Evolutionary conservation across 2,888 invertebrate genomes (phyloP), one percentile per base, ranked within the genome.

Genomic region (Ametastegia equiseti): DNA sequence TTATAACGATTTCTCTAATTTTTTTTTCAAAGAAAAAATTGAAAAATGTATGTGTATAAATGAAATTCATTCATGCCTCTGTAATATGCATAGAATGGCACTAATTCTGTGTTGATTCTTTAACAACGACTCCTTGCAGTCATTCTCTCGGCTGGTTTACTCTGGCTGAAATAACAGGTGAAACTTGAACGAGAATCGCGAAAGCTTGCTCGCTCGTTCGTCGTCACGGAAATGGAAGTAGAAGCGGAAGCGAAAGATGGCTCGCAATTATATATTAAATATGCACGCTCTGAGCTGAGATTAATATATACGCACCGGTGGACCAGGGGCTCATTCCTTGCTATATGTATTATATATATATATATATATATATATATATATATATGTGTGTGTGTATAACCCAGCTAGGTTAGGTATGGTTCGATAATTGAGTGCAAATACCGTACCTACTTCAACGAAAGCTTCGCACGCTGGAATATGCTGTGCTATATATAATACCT

Each of bases 351-450:
- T n/a, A n/a, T n/a, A n/a, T n/a, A n/a, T n/a, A n/a, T n/a, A n/a
- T n/a, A n/a, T n/a, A n/a, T n/a, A n/a, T n/a, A n/a, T n/a, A n/a
- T n/a, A n/a, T n/a, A n/a, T n/a, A n/a, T n/a, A n/a, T n/a, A n/a
- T n/a, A n/a, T n/a, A n/a, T n/a, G n/a, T n/a, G n/a, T n/a, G n/a
- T n/a, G n/a, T n/a, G n/a, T n/a, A n/a, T n/a, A n/a, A n/a, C n/a
- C n/a, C n/a, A n/a, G n/a, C n/a, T n/a, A n/a, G n/a, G n/a, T n/a
- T n/a, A 45, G 15, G 5, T 23, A 15, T 30, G 15, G 71, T 39
- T 75, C 54, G 75, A 75, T 75, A 75, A 75, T 75, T 75, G 36
- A 75, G 54, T 54, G 11, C 50, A 50, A 75, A 54, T 75, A 54
- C 39, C 54, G 15, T 30, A 11, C n/a, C n/a, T n/a, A n/a, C n/a